Conservation (phyloP, 2,113 vertebrate species). For the Cacatua alba region DNA sequence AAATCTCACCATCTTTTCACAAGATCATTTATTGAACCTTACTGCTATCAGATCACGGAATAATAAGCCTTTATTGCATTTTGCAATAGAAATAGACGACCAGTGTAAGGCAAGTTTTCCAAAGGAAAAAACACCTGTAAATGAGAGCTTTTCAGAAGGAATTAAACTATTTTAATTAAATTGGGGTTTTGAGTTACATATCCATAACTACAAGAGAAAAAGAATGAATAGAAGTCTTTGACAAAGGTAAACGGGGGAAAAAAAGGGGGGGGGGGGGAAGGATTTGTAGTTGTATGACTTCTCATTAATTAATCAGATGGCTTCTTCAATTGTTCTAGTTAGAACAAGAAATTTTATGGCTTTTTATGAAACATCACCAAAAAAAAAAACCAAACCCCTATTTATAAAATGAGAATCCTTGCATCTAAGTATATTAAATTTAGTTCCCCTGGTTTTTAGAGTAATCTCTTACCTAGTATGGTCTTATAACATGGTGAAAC, state of each 20-base stretch:
- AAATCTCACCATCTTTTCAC: not conserved
- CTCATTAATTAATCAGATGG: not conserved
- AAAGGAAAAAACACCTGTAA: not conserved
- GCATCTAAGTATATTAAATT: not conserved
- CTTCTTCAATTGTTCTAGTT: not conserved
- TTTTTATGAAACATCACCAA: not conserved
- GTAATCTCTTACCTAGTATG: not conserved
- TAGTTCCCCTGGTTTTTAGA: not conserved
- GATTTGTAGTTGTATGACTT: not conserved
- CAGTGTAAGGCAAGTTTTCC: not conserved
- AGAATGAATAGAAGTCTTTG: not conserved
- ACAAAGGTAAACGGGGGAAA: not conserved
- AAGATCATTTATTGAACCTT: not conserved
- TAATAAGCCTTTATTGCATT: not conserved
- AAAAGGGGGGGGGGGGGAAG: no score
- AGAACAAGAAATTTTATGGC: not conserved
- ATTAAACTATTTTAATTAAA: not conserved
- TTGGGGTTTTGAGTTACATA: not conserved
- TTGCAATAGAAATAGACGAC: not conserved
- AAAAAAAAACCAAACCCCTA: rapidly evolving
- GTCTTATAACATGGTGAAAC: not conserved
- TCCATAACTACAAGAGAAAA: not conserved
- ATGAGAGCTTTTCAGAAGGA: not conserved
- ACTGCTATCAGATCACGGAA: not conserved
- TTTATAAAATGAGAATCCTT: not conserved